Evolutionary conservation across 2,797 vertebrate genomes (phyloP).

Genomic region (Crotalus adamanteus): DNA sequence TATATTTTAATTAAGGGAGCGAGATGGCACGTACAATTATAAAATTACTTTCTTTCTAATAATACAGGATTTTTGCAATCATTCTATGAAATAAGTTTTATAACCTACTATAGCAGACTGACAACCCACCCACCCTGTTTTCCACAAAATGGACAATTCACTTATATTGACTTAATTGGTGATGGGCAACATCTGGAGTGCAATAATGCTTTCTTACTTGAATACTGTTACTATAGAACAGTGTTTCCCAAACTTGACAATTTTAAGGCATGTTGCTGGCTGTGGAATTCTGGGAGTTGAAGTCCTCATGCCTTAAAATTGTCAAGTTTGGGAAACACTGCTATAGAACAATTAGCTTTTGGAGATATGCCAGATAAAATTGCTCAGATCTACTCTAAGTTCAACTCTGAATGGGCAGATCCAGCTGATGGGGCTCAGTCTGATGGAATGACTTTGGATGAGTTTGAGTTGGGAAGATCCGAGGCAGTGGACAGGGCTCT

Average conservation of each 20-base stretch:
- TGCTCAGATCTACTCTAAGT: neutral
- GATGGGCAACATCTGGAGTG: neutral
- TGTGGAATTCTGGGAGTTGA: too few relatives aligned
- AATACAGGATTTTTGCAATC: neutral
- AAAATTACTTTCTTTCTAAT: neutral
- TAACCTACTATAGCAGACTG: neutral
- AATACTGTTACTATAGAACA: neutral
- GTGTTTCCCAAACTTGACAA: too few relatives aligned
- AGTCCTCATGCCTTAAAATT: too few relatives aligned
- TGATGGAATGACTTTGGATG: neutral
- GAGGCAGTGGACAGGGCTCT: neutral
- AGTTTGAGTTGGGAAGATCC: neutral
- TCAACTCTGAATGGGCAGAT: neutral
- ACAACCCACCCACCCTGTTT: rapidly evolving
- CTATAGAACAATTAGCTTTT: neutral
- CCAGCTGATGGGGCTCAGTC: neutral
- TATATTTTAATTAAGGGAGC: neutral
- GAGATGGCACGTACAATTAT: neutral
- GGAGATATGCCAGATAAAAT: neutral
- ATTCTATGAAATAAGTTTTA: neutral
- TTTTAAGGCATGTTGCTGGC: too few relatives aligned
- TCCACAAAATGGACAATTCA: neutral
- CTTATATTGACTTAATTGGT: neutral
- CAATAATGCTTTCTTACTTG: neutral
- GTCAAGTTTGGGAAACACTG: too few relatives aligned